phyloP scores from a whole-genome alignment of 2,113 vertebrate genomes.

The Meleagris gallopavo region DNA sequence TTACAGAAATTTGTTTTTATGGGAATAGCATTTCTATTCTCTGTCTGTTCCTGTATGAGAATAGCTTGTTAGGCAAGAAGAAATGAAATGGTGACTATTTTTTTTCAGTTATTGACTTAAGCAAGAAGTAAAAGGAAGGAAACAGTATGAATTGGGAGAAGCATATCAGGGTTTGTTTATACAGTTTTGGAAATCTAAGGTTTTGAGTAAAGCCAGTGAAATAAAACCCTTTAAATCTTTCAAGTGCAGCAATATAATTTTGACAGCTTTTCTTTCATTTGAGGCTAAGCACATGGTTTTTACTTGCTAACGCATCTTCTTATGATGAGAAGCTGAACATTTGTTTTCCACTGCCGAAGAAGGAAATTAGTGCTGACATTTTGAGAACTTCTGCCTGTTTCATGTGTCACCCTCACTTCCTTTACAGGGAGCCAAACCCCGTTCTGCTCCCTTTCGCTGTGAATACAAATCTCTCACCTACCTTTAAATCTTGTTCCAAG shows the following conservation, averaged over 20 bases:
- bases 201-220: neutral
- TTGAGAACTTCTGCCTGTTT: constrained; percentile 14
- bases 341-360: neutral
- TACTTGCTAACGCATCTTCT: neutral
- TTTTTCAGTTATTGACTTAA: neutral
- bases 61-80: neutral
- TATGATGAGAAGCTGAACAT: neutral
- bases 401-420: neutral
- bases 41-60: neutral
- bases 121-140: constrained; percentile 11
- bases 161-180: neutral
- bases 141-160: neutral
- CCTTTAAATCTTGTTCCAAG: constrained; percentile 98
- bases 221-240: neutral
- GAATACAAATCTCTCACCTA: constrained; percentile 54
- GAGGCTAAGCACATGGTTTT: neutral
- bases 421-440: neutral
- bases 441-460: neutral
- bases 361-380: neutral
- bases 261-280: constrained; percentile 17
- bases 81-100: neutral
- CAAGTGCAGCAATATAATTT: neutral
- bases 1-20: neutral
- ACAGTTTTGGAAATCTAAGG: neutral
- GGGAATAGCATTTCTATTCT: neutral